Evolutionary conservation across 2,797 vertebrate species (phyloP), one percentile per base, ranked within the genome.

Genomic region (Natrix natrix): DNA sequence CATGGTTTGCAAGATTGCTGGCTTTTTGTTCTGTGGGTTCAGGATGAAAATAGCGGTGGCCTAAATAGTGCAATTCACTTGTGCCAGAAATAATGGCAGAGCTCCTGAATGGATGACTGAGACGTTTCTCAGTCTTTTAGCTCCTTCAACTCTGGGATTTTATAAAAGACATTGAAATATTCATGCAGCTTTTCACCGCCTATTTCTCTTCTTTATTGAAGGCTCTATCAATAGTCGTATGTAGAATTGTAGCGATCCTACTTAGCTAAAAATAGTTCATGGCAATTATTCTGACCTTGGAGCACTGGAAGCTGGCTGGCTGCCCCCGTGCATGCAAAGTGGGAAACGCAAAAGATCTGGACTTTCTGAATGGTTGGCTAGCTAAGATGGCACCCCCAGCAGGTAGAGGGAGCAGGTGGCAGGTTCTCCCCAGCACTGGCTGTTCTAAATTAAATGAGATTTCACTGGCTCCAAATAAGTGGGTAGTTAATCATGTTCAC

Each of bases 401-500:
- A 95, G 95, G 92, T 63, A 95, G 90, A 86, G 60, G 32, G 48
- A 93, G 93, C 96, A 97, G 96, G 96, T 96, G 96, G 96, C 12
- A 93, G 93, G 91, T 7, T 24, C 0, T 92, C 93, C 93, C 91
- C 93, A 95, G 93, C 93, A 95, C 91, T 54, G 61, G 89, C 90
- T 92, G 91, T 52, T 94, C 96, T 93, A 88, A 97, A 95, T 95
- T 93, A 95, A 95, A 94, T 92, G 20, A 96, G 94, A 95, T 88
- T 60, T 32, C 93, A 93, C 94, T 95, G 93, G 92, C 94, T 95
- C 94, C 95, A 94, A 94, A 94, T 48, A 91, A 96, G 93, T 93
- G 91, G 92, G 93, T 93, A 92, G 95, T 96, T 95, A 96, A 96
- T 96, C 93, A 94, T 90, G 91, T 91, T 94, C 22, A 0, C 95